Conservation (phyloP, 2,888 invertebrate species). For the Drepanosiphum platanoidis region DNA sequence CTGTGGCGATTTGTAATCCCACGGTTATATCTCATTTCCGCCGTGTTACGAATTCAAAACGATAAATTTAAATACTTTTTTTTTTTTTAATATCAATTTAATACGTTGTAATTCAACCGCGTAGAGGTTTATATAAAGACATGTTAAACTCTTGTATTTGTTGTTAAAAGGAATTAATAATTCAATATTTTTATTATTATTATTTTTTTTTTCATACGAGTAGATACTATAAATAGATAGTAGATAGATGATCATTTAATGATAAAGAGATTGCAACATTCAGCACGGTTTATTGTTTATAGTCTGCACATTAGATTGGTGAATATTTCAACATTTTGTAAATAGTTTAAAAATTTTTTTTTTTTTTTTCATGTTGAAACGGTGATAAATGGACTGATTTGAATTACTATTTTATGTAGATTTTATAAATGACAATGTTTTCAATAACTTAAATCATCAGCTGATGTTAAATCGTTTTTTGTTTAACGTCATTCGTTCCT, state of each 20-base stretch:
- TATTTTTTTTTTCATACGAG: no score
- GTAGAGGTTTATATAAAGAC: no score
- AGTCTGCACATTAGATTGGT: background rate
- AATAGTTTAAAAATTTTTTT: background rate
- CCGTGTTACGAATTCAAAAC: background rate
- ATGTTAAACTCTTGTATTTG: background rate
- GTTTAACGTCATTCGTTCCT: background rate
- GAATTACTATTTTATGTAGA: background rate
- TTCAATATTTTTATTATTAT: no score
- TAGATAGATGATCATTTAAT: no score
- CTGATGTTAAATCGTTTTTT: background rate
- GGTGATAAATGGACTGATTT: background rate
- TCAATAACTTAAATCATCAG: background rate
- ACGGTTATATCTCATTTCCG: background rate
- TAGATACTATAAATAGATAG: no score
- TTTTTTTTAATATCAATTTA: background rate
- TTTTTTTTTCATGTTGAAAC: background rate
- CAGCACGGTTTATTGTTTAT: no score
- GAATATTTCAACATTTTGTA: background rate
- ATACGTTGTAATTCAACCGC: no score
- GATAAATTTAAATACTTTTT: background rate
- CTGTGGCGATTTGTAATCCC: background rate
- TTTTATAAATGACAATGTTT: background rate
- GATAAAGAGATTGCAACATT: no score
- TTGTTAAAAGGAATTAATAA: background rate